Percentiles rank a stretch among this genome's conserved stretches.
Conservation (phyloP, 2,113 vertebrate species). For the Oreochromis spilurus region DNA sequence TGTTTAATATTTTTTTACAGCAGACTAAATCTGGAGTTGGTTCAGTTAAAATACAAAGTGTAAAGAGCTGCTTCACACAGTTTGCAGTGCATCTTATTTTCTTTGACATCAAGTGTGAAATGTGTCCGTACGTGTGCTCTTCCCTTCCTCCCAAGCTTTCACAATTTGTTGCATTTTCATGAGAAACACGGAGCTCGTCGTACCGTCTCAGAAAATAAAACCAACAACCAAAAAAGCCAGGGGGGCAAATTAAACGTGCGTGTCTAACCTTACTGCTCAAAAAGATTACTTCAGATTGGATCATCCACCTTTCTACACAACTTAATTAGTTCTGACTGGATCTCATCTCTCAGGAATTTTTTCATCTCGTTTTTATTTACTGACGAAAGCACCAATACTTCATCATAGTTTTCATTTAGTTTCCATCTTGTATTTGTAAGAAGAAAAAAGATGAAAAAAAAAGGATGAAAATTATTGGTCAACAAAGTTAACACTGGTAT, state of each 20-base stretch:
- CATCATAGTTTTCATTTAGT: not conserved
- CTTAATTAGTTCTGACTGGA: not conserved
- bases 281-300: not conserved
- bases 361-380: not conserved
- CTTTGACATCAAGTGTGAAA: not conserved
- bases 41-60: not conserved
- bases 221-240: not conserved
- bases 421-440: not conserved
- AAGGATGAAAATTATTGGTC: not conserved
- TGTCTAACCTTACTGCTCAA: not conserved
- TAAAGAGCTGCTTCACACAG: not conserved
- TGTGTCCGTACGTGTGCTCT: not conserved
- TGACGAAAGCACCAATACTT: not conserved
- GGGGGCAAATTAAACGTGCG: not conserved
- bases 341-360: not conserved
- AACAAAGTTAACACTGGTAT: not conserved
- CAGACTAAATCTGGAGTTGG: not conserved
- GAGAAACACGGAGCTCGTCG: not conserved
- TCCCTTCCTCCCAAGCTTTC: not conserved
- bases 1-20: not conserved
- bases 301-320: not conserved
- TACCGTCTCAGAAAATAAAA: not conserved
- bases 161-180: not conserved
- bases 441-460: accelerated
- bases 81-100: not conserved